phyloP scores from a whole-genome alignment of 2,113 vertebrate genomes.

The Puma concolor region DNA sequence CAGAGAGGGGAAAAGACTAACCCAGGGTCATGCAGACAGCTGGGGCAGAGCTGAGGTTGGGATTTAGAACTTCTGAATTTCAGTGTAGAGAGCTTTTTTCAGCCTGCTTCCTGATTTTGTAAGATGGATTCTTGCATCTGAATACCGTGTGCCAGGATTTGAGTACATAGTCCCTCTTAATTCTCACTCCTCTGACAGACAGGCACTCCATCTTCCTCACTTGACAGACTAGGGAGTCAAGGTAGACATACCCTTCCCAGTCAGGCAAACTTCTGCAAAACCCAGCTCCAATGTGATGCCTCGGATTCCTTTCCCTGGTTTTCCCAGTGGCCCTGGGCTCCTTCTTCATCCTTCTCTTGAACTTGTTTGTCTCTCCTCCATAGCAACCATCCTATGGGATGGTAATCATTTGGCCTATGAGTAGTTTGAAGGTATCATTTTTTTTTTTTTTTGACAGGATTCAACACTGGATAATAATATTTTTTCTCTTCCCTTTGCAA shows the following conservation, averaged over 20 bases:
- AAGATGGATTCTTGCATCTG: neutral
- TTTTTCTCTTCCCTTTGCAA: conserved; percentile 51
- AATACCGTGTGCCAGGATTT: neutral
- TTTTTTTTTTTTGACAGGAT: conserved; percentile 1
- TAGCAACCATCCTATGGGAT: neutral
- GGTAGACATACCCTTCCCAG: neutral
- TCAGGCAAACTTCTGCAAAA: neutral
- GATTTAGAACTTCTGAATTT: neutral
- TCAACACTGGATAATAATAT: conserved; percentile 22
- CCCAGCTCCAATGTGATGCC: neutral
- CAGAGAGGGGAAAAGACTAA: neutral
- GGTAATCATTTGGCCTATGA: neutral
- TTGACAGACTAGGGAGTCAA: neutral
- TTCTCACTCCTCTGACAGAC: neutral
- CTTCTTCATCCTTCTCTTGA: neutral
- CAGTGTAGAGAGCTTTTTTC: neutral
- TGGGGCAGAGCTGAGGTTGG: neutral
- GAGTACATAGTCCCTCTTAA: neutral
- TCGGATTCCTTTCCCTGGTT: neutral
- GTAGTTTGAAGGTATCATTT: neutral
- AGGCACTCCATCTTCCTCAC: neutral
- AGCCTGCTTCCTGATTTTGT: neutral
- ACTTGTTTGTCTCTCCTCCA: neutral
- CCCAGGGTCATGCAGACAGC: neutral
- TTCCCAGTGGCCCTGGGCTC: neutral